phyloP scores from a whole-genome alignment of 2,888 invertebrate species.

The Piscicola geometra region DNA sequence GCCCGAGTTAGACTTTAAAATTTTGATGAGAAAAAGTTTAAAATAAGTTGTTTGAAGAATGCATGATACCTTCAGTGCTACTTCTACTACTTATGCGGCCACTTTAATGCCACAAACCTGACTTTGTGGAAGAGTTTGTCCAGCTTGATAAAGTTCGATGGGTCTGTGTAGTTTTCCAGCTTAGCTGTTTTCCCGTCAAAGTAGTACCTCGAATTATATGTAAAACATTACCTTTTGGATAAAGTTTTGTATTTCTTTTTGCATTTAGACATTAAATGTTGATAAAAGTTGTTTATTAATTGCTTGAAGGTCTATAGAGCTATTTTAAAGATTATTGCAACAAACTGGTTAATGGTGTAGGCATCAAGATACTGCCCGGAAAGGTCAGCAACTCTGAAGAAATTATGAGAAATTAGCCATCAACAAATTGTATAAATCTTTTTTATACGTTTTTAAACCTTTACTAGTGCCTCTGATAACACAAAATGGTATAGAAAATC shows the following conservation, averaged over 20 bases:
- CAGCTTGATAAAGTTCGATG: slow-evolving; percentile 8
- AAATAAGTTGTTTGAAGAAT: too few species aligned
- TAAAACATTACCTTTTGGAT: neutral
- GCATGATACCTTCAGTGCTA: too few species aligned
- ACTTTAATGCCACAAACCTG: too few species aligned
- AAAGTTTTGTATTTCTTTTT: neutral
- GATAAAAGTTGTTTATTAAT: too few species aligned
- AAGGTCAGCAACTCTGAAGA: neutral
- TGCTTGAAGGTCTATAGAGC: neutral
- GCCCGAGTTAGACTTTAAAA: too few species aligned
- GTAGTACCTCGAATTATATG: slow-evolving; percentile 16
- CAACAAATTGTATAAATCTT: neutral
- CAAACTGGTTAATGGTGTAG: slow-evolving; percentile 27
- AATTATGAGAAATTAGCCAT: neutral
- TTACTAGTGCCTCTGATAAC: too few species aligned
- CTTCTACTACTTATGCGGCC: too few species aligned
- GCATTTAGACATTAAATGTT: too few species aligned
- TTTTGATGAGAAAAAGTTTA: too few species aligned
- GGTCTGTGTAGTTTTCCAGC: slow-evolving; percentile 23
- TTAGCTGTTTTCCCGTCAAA: slow-evolving; percentile 22
- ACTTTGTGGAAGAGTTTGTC: slow-evolving; percentile 7
- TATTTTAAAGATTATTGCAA: neutral
- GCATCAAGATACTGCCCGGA: slow-evolving; percentile 7
- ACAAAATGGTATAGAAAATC: too few species aligned
- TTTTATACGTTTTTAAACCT: neutral